phyloP scores from a whole-genome alignment of 2,797 vertebrate genomes.

The Leuciscus waleckii region DNA sequence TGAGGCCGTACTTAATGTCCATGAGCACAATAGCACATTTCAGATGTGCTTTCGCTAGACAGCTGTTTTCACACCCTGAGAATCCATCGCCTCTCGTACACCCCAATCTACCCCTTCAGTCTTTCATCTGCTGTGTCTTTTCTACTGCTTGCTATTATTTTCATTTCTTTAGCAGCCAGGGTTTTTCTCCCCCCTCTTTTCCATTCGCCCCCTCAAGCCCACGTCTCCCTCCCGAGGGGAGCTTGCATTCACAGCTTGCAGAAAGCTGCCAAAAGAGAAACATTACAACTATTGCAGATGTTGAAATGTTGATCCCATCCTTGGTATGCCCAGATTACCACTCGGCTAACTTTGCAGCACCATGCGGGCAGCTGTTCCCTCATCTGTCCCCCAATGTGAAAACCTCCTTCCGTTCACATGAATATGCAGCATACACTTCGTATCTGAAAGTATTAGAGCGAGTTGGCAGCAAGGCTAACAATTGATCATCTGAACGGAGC shows the following conservation, averaged over 20 bases:
- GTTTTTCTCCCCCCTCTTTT: slow-evolving; percentile 67
- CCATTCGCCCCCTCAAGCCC: slow-evolving; percentile 76
- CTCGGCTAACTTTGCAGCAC: slow-evolving; percentile 71
- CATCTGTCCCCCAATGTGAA: slow-evolving; percentile 47
- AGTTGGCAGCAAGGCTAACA: slow-evolving; percentile 8
- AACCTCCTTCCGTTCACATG: slow-evolving; percentile 45
- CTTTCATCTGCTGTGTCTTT: slow-evolving; percentile 72
- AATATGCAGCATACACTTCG: slow-evolving; percentile 39
- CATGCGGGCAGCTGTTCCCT: slow-evolving; percentile 77
- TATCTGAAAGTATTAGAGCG: slow-evolving; percentile 29
- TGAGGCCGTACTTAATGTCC: background rate
- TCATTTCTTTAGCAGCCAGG: slow-evolving; percentile 79
- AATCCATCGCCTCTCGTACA: slow-evolving; percentile 43
- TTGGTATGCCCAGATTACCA: slow-evolving; percentile 76
- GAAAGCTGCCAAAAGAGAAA: slow-evolving; percentile 77
- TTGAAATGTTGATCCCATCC: slow-evolving; percentile 85
- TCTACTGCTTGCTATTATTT: slow-evolving; percentile 75
- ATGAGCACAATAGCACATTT: background rate
- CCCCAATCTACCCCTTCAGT: slow-evolving; percentile 67
- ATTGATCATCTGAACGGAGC: slow-evolving; percentile 35
- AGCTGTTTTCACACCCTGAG: slow-evolving; percentile 64
- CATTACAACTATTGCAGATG: slow-evolving; percentile 85
- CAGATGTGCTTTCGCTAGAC: slow-evolving; percentile 24
- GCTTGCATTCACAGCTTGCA: slow-evolving; percentile 76
- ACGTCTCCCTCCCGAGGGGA: slow-evolving; percentile 71